Evolutionary conservation across 2,113 vertebrate species (phyloP), one percentile per base, ranked within the genome.

Genomic region (Hippocampus barbouri): DNA sequence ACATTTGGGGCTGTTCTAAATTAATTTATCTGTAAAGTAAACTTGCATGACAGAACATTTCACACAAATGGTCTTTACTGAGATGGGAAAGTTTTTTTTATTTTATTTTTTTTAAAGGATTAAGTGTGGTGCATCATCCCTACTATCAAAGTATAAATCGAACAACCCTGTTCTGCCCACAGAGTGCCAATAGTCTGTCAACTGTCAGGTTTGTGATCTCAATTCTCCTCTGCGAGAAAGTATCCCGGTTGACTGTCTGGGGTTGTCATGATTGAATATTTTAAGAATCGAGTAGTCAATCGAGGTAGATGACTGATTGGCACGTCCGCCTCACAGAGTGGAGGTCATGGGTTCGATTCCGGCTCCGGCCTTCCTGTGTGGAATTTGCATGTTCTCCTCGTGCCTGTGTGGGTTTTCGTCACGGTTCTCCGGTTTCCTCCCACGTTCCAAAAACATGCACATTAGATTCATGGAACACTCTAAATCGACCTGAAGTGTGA

Each of bases 191-290:
- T 3, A 57, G 14, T 57, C 56, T 12, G 15, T 49, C 56, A 57
- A 30, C 27, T 60, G 30, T 63, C 15, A 68, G 34, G 63, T n/a
- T 65, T 51, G 25, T 68, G 5, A 66, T 54, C 51, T 54, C 66
- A 57, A 30, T 57, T 57, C 54, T 61, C 3, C 12, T 63, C 10
- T 43, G 4, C 47, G 60, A 67, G 51, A 66, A 62, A 23, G 16
- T 2, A 57, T 41, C 72, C 0, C 34, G 34, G 34, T 38, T 38
- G 34, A 5, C 34, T 38, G 30, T 34, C 30, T 34, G 4, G 30
- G 30, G 30, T 34, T 34, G 30, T 34, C 30, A 34, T 34, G 34
- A 38, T 38, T 38, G 5, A 45, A 45, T 45, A 12, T 45, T 45
- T 45, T 45, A 10, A 45, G 1, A 45, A 14, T 45, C 43, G 1